Evolutionary conservation across 2,888 invertebrate genomes (phyloP), one percentile per base, ranked within the genome.

Genomic region (Euclidia mi): DNA sequence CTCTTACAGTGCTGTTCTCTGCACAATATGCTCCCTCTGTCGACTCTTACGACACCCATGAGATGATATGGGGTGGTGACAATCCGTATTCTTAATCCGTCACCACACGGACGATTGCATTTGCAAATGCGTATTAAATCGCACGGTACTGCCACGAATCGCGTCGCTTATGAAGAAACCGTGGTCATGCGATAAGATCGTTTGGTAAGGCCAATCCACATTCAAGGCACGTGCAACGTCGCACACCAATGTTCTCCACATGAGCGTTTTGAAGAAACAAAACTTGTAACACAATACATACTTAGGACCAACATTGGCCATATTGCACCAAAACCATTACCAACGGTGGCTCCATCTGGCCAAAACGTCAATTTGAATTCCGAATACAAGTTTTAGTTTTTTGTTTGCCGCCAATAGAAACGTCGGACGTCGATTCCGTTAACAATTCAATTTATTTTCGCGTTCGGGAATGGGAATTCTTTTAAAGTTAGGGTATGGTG

Each of bases 211-310:
- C 58, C 60, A 49, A 59, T 68, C 56, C 61, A 57, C 58, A 87
- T 83, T 83, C 86, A 43, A 55, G 68, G 71, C 87, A 87, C 88
- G 85, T 87, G 68, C 63, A 60, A 46, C 59, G 81, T 81, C 82
- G 79, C 78, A 76, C 79, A 85, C 48, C 48, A 84, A 85, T 82
- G 83, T 82, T 79, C 71, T 78, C 77, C 70, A 67, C 66, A 77
- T 77, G 74, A 79, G 77, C 80, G 80, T 86, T 87, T 85, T 78
- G 76, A 84, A 84, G 85, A 84, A 85, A 85, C 84, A 84, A 85
- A 86, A 85, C 82, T 84, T 74, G 74, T 72, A 68, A 56, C 62
- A 71, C 65, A 65, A 71, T 71, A 69, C 68, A 65, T 55, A 32
- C 57, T 57, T 64, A 56, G 17, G 42, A 49, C 32, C 14, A 46